Conservation (phyloP, 92 coral and sea anemone species). For the Umimayanthus chanpuru region DNA sequence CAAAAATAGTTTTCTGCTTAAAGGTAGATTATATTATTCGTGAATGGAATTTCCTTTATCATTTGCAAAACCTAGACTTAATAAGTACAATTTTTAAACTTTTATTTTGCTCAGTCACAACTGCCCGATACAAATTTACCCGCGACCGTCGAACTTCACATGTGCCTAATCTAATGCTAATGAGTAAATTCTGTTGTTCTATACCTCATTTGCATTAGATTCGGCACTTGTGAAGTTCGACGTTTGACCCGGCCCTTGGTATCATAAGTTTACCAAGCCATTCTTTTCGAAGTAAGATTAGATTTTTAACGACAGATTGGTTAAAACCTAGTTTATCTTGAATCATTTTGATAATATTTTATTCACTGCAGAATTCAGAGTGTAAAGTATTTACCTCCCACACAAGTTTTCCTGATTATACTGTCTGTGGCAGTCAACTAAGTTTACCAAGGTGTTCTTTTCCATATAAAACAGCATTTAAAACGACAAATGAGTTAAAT, state of each 20-base stretch:
- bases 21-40: background rate
- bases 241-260: too few species aligned
- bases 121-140: background rate
- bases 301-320: background rate
- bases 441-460: background rate
- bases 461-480: background rate
- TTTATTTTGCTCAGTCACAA: background rate
- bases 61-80: background rate
- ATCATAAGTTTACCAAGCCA: background rate
- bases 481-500: background rate
- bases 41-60: background rate
- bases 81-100: background rate
- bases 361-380: background rate
- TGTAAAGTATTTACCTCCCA: background rate
- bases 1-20: background rate
- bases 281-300: background rate
- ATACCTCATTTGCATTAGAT: too few species aligned
- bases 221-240: too few species aligned
- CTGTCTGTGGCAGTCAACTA: background rate
- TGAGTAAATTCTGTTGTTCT: background rate
- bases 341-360: background rate
- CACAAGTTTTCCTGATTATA: background rate
- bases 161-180: too few species aligned
- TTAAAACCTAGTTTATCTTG: background rate
- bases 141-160: too few species aligned